phyloP scores from a whole-genome alignment of 2,113 vertebrate species.

The Oxyura jamaicensis region DNA sequence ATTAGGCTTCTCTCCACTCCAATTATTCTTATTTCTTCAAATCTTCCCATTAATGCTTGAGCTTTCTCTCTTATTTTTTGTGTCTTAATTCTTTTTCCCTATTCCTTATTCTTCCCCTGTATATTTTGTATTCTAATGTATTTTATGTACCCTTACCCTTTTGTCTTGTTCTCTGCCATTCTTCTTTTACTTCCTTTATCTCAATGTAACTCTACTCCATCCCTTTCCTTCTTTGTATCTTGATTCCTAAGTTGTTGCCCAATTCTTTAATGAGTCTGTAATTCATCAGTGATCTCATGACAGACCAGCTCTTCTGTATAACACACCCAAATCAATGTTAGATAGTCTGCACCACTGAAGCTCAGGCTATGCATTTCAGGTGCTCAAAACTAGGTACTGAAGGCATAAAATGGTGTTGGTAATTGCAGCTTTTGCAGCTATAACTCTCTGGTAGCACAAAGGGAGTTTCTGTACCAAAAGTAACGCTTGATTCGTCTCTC shows the following conservation, averaged over 20 bases:
- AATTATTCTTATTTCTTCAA: not conserved
- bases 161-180: not conserved
- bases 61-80: not conserved
- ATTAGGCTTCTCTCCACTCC: not conserved
- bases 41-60: not conserved
- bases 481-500: not conserved
- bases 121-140: not conserved
- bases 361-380: not conserved
- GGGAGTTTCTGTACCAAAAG: not conserved
- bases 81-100: not conserved
- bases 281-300: not conserved
- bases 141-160: not conserved
- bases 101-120: not conserved
- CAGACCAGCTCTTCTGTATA: not conserved
- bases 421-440: not conserved
- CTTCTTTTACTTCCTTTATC: not conserved
- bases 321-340: not conserved
- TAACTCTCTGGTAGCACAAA: not conserved
- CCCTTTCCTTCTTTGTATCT: not conserved
- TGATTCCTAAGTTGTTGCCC: not conserved
- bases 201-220: not conserved
- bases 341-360: fast-evolving
- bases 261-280: not conserved
- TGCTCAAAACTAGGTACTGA: not conserved
- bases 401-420: not conserved